Evolutionary conservation across 2,113 vertebrate species (phyloP).

Genomic region (Cryptomyrus ogoouensis): DNA sequence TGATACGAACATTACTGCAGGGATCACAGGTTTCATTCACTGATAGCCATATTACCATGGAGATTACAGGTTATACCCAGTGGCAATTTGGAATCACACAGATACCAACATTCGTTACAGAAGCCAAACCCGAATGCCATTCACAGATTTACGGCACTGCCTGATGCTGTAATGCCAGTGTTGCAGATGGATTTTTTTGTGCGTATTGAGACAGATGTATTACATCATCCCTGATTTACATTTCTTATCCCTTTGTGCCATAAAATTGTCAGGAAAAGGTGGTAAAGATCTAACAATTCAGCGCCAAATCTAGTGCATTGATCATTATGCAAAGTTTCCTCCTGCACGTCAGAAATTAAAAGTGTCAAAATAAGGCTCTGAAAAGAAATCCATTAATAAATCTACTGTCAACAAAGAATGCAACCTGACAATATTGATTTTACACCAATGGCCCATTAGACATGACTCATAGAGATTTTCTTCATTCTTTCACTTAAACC

Average conservation of each 20-base stretch:
- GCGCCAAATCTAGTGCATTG: background rate
- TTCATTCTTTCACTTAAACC: conserved; percentile 29
- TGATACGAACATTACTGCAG: background rate
- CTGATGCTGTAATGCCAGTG: background rate
- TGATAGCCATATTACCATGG: conserved; percentile 10
- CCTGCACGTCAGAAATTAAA: background rate
- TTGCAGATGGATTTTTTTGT: background rate
- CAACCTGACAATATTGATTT: conserved; percentile 40
- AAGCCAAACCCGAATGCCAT: background rate
- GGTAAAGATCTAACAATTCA: background rate
- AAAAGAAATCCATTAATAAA: conserved; percentile 18
- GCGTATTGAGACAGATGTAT: background rate
- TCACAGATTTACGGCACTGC: background rate
- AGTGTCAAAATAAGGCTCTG: background rate
- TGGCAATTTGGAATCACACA: background rate
- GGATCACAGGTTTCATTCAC: background rate
- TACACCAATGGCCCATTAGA: conserved; percentile 42
- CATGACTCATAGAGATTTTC: conserved; percentile 39
- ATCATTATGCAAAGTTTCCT: background rate
- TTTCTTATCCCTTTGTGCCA: background rate
- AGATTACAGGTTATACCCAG: background rate
- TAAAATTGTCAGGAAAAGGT: background rate
- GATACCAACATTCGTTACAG: background rate
- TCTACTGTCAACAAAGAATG: conserved; percentile 35
- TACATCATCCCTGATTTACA: background rate